phyloP scores from a whole-genome alignment of 64 coral and sea anemone species.

The Actinia equina region DNA sequence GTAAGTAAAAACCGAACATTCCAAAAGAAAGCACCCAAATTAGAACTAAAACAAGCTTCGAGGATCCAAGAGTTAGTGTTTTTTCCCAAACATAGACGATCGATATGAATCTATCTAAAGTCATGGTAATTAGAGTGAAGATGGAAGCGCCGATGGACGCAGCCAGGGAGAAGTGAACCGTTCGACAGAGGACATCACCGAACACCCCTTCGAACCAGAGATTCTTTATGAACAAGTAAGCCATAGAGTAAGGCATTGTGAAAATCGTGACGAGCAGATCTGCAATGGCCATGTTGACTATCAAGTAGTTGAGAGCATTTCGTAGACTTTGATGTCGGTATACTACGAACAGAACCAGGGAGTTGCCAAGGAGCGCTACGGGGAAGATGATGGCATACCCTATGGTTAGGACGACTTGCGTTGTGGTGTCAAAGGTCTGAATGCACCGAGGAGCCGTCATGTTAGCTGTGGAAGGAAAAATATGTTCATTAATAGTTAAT shows the following conservation, averaged over 20 bases:
- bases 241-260: slow-evolving; percentile 74
- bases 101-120: slow-evolving; percentile 71
- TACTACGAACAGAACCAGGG: slow-evolving; percentile 72
- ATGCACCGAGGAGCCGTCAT: not conserved
- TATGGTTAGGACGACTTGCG: slow-evolving; percentile 55
- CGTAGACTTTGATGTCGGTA: slow-evolving; percentile 72
- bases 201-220: slow-evolving; percentile 79
- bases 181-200: slow-evolving; percentile 62
- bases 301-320: slow-evolving; percentile 73
- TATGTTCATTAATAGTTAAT: not conserved
- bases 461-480: not conserved
- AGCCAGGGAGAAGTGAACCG: slow-evolving; percentile 66
- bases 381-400: slow-evolving; percentile 85
- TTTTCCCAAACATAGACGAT: slow-evolving; percentile 76
- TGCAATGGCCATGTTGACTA: slow-evolving; percentile 86
- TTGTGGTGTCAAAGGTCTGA: not conserved
- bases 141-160: slow-evolving; percentile 70
- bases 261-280: slow-evolving; percentile 75
- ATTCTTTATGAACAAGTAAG: slow-evolving; percentile 56
- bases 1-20: slow-evolving; percentile 64
- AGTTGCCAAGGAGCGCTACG: slow-evolving; percentile 75
- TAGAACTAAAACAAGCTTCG: slow-evolving; percentile 51
- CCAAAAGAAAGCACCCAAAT: slow-evolving; percentile 71
- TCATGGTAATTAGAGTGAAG: slow-evolving; percentile 72
- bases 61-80: slow-evolving; percentile 58